Percentiles rank a stretch among this genome's conserved stretches.
Conservation (phyloP, 2,113 vertebrate genomes). For the Telmatochromis sp. region DNA sequence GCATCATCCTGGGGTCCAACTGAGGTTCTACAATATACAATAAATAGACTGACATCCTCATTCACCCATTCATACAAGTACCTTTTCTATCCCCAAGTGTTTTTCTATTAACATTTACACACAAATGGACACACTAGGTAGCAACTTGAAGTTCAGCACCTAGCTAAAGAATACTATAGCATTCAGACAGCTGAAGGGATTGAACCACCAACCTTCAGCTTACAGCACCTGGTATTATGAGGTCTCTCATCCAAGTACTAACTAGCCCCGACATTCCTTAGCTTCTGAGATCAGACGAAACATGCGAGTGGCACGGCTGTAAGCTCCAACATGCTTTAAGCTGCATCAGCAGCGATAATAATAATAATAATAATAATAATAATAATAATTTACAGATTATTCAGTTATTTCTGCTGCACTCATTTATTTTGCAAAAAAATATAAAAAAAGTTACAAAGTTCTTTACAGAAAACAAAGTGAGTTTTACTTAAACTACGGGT, state of each 20-base stretch:
- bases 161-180: neutral
- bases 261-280: neutral
- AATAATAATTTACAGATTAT: neutral
- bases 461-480: neutral
- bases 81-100: neutral
- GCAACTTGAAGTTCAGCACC: neutral
- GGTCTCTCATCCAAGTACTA: neutral
- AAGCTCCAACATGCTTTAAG: neutral
- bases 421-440: neutral
- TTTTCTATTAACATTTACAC: neutral
- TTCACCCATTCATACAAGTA: neutral
- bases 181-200: neutral
- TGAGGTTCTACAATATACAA: neutral
- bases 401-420: neutral
- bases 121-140: neutral
- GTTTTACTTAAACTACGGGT: neutral
- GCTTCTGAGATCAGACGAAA: neutral
- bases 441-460: neutral
- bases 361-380: neutral
- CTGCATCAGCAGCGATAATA: neutral
- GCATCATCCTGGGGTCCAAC: slow-evolving; percentile 18
- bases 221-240: neutral
- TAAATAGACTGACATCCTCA: neutral
- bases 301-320: neutral
- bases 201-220: neutral